Percentiles rank a stretch among this genome's conserved stretches.
These are phyloP conservation scores for Branchinecta lynchi DNA, from an alignment of 1,140 invertebrate genomes.

Conservation along the genomic window DNA sequence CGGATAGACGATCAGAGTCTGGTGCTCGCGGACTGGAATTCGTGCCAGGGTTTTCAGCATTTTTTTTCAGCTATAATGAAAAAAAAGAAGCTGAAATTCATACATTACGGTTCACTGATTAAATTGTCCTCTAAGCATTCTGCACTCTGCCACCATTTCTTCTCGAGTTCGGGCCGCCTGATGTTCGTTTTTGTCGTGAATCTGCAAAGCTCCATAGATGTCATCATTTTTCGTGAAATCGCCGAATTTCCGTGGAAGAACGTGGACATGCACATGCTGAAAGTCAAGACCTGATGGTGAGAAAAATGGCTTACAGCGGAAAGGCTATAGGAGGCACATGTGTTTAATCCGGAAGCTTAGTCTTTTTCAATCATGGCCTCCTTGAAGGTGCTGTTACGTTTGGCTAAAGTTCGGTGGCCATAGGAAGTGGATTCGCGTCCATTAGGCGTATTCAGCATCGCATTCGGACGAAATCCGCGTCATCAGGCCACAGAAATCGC, in stretches of 20 bases:
- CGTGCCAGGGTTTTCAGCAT: too few relatives aligned
- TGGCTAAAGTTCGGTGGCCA: not conserved
- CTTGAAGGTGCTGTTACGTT: not conserved
- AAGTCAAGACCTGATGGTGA: conserved; percentile 25
- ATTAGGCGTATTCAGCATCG: not conserved
- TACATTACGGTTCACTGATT: not conserved
- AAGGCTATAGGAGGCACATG: not conserved
- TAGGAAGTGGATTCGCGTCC: not conserved
- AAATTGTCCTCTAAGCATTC: conserved; percentile 27
- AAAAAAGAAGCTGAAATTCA: not conserved
- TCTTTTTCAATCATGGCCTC: not conserved
- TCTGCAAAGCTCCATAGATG: conserved; percentile 52
- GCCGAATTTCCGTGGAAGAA: conserved; percentile 53
- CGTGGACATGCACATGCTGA: conserved; percentile 70
- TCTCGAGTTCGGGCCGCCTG: conserved; percentile 30
- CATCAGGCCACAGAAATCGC: too few relatives aligned
- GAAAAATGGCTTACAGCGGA: not conserved
- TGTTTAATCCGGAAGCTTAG: not conserved
- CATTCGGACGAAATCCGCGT: not conserved
- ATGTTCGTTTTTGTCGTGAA: conserved; percentile 43
- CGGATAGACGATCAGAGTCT: too few relatives aligned
- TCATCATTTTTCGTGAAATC: conserved; percentile 66
- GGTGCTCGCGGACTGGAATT: too few relatives aligned
- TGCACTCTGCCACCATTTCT: conserved; percentile 44
- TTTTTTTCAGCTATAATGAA: too few relatives aligned